Evolutionary conservation across 2,113 vertebrate species (phyloP).

Genomic region (Empidonax alnorum): DNA sequence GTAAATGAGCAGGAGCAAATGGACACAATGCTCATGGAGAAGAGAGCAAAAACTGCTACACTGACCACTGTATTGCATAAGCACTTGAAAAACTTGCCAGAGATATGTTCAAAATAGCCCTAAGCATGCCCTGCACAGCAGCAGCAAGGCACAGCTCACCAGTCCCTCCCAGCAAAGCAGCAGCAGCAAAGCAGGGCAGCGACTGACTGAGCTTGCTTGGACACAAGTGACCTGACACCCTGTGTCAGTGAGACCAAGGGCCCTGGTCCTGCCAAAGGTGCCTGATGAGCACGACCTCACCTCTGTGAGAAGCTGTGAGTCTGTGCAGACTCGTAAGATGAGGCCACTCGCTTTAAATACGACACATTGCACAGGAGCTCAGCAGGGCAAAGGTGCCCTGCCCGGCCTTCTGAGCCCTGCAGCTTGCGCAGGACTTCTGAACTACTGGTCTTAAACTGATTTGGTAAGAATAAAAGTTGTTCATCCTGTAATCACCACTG

Average conservation of each 20-base stretch:
- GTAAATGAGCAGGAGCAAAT: background rate
- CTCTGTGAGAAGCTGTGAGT: background rate
- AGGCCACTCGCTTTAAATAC: background rate
- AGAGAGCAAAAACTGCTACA: background rate
- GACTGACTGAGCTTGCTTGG: background rate
- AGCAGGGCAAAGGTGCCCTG: background rate
- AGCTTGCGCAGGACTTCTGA: background rate
- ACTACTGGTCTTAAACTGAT: background rate
- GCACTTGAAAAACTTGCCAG: background rate
- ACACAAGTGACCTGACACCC: rapidly evolving
- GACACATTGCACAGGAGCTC: rapidly evolving
- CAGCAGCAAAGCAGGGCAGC: rapidly evolving
- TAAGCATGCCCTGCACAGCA: rapidly evolving
- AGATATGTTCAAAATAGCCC: background rate
- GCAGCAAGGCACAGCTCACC: background rate
- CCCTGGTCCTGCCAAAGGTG: background rate
- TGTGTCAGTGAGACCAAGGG: rapidly evolving
- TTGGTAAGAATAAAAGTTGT: background rate
- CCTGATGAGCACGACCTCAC: background rate
- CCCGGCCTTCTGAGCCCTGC: background rate
- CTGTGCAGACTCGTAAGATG: background rate
- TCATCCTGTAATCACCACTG: background rate
- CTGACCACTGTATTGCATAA: background rate
- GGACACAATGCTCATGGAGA: background rate
- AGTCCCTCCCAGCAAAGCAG: background rate